Evolutionary conservation across 2,113 vertebrate genomes (phyloP).

Genomic region (Brachirus orientalis): DNA sequence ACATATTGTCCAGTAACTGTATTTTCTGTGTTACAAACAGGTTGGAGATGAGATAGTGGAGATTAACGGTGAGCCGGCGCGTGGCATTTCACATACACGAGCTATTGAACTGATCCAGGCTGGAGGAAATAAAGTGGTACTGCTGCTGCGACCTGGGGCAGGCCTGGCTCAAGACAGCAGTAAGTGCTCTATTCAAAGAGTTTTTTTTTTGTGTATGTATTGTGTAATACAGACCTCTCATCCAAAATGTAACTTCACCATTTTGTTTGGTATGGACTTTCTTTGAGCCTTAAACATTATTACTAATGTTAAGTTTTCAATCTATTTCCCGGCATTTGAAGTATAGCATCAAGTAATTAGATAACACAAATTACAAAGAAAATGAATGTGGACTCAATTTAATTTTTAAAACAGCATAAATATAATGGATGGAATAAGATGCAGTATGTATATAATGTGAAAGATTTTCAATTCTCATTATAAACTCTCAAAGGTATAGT

Average conservation of each 20-base stretch:
- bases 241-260: neutral
- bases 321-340: no score
- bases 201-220: neutral
- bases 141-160: conserved; percentile 92
- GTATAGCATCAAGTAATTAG: no score
- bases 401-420: no score
- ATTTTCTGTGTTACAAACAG: conserved; percentile 71
- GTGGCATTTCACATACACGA: conserved; percentile 96
- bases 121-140: conserved; percentile 92
- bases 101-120: conserved; percentile 99
- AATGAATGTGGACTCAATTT: no score
- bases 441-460: no score
- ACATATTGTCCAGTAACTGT: conserved; percentile 12
- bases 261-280: neutral
- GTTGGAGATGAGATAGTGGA: conserved; percentile 99
- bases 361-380: no score
- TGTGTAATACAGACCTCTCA: neutral
- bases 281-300: neutral
- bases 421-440: no score
- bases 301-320: neutral
- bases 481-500: no score
- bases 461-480: no score
- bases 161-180: conserved; percentile 93
- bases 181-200: conserved; percentile 70
- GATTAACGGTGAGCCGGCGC: conserved; percentile 96